A percentile compares a stretch with the other conserved stretches of the same genome.
These are phyloP conservation scores for Piaya cayana DNA, from an alignment of 2,113 vertebrate species.

Conservation along the genomic window DNA sequence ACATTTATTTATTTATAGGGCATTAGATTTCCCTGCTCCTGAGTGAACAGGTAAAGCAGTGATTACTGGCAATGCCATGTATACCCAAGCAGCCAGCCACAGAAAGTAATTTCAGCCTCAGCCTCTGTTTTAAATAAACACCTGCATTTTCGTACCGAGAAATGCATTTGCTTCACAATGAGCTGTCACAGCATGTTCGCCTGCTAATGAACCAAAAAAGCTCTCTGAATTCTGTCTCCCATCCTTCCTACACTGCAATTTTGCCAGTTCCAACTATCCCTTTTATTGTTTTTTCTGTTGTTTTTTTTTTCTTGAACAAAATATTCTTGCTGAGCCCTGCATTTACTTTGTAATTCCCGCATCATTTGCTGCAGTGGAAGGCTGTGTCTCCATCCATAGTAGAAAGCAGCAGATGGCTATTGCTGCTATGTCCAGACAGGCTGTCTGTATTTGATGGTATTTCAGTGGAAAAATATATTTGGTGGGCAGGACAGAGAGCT, in stretches of 20 bases:
- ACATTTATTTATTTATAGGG: not conserved
- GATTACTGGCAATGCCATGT: not conserved
- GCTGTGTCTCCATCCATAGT: not conserved
- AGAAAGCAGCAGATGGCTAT: rapidly evolving
- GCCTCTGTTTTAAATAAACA: conserved; percentile 45
- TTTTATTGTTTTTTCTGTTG: not conserved
- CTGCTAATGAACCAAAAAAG: conserved; percentile 37
- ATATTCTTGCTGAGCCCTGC: not conserved
- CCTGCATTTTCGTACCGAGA: conserved; percentile 44
- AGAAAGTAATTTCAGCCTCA: conserved; percentile 33
- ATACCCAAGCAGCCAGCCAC: not conserved
- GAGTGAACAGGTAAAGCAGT: not conserved
- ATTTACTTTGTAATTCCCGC: not conserved
- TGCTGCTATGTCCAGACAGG: not conserved
- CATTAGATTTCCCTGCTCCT: not conserved
- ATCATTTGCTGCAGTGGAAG: not conserved
- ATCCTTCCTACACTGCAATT: conserved; percentile 19
- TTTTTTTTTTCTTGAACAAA: not conserved
- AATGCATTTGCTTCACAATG: conserved; percentile 49
- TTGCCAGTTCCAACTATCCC: not conserved
- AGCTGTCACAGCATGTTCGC: conserved; percentile 51
- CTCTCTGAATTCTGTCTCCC: conserved; percentile 33
- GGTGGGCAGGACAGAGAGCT: not conserved
- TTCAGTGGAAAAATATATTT: not conserved
- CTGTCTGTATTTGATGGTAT: not conserved